phyloP scores from a whole-genome alignment of 2,888 invertebrate species.

The Pristionchus mayeri region DNA sequence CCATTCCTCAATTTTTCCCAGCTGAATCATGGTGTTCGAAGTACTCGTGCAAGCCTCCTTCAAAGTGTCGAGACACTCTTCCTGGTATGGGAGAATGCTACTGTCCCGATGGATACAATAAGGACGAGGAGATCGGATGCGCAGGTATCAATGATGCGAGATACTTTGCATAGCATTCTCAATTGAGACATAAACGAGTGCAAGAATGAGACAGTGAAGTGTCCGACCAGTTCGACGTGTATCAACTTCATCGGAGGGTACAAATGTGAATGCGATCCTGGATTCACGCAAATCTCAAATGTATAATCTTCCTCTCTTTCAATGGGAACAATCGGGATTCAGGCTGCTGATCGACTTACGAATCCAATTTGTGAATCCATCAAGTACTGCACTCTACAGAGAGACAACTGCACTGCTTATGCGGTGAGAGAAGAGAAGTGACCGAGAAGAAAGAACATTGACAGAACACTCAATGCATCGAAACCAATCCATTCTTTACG shows the following conservation, averaged over 20 bases:
- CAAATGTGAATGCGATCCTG: conserved; percentile 41
- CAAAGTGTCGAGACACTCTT: conserved; percentile 10
- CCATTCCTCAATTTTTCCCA: neutral
- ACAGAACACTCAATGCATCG: conserved; percentile 42
- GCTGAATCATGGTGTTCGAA: conserved; percentile 16
- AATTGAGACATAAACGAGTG: conserved; percentile 67
- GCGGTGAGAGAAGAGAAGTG: neutral
- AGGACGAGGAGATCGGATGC: neutral
- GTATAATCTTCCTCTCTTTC: no score
- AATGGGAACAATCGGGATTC: neutral
- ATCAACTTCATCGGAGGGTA: conserved; percentile 28
- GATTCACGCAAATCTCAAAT: conserved; percentile 36
- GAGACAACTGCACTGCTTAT: conserved; percentile 40
- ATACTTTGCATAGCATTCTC: neutral
- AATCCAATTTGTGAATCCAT: conserved; percentile 41
- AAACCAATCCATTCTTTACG: neutral
- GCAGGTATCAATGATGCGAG: neutral
- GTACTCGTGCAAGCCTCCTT: neutral
- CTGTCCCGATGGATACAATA: neutral
- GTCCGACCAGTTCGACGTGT: conserved; percentile 29
- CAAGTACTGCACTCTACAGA: conserved; percentile 37
- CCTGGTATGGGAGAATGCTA: conserved; percentile 33
- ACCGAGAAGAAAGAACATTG: neutral
- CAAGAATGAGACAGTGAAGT: neutral
- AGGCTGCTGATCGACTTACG: conserved; percentile 9